phyloP scores from a whole-genome alignment of 2,888 invertebrate genomes.

The Catocala nupta region DNA sequence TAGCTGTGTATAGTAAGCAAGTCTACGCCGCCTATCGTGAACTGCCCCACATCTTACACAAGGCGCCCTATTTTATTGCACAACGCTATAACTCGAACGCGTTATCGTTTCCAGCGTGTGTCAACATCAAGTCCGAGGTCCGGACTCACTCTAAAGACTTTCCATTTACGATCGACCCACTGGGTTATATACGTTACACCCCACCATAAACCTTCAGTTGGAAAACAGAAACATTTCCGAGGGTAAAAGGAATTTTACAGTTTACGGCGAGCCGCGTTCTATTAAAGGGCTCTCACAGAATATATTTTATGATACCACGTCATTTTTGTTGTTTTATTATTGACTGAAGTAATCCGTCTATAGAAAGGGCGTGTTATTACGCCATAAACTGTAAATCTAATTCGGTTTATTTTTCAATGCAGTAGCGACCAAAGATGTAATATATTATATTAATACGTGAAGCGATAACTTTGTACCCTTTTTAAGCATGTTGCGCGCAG shows the following conservation, averaged over 20 bases:
- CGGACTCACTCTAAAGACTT: slow-evolving; percentile 28
- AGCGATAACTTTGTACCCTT: too few species aligned
- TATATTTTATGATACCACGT: slow-evolving; percentile 48
- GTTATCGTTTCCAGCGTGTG: slow-evolving; percentile 39
- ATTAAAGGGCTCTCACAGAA: slow-evolving; percentile 63
- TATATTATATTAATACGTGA: too few species aligned
- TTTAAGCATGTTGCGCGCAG: too few species aligned
- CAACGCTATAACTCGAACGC: slow-evolving; percentile 26
- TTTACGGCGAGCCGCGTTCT: slow-evolving; percentile 68
- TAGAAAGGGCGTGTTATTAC: slow-evolving; percentile 10
- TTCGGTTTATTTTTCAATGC: background rate
- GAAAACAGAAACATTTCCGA: slow-evolving; percentile 63
- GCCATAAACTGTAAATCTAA: background rate
- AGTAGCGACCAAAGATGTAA: too few species aligned
- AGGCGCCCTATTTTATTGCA: slow-evolving; percentile 5
- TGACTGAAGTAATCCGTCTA: slow-evolving; percentile 42
- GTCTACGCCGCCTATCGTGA: background rate
- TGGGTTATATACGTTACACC: slow-evolving; percentile 47
- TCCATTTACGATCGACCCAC: slow-evolving; percentile 55
- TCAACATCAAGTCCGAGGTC: slow-evolving; percentile 38
- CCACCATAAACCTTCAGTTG: slow-evolving; percentile 53
- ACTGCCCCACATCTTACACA: background rate
- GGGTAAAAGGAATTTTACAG: slow-evolving; percentile 65
- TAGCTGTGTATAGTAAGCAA: background rate
- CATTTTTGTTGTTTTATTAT: slow-evolving; percentile 62